Conservation (phyloP, 2,113 vertebrate species). For the Irena cyanogastra region DNA sequence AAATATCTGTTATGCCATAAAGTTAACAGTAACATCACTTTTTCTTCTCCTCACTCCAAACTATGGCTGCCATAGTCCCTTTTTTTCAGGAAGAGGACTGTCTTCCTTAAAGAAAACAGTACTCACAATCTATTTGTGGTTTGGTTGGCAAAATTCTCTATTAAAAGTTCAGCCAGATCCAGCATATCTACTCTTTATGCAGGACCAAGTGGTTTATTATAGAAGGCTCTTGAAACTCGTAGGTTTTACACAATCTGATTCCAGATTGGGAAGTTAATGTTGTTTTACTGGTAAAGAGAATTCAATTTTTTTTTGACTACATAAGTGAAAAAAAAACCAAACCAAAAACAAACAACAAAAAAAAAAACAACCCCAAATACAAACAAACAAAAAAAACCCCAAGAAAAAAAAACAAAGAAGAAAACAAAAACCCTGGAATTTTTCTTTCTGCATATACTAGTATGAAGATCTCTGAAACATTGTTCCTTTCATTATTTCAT, state of each 20-base stretch:
- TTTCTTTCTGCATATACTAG: not conserved
- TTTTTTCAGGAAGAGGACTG: not conserved
- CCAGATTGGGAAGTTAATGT: not conserved
- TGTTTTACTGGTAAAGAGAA: not conserved
- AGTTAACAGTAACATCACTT: not conserved
- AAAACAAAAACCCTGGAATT: not conserved
- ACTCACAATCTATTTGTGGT: not conserved
- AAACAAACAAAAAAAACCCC: too few species aligned
- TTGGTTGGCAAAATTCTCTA: not conserved
- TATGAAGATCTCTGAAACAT: too few species aligned
- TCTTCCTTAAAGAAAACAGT: not conserved
- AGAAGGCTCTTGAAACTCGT: not conserved
- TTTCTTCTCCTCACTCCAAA: not conserved
- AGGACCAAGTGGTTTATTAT: not conserved
- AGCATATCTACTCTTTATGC: not conserved
- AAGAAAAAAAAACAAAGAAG: not conserved
- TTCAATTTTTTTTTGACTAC: not conserved
- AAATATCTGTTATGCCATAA: not conserved
- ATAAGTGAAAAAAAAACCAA: fast-evolving
- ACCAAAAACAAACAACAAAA: not conserved
- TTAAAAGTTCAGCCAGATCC: not conserved
- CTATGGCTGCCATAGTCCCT: not conserved
- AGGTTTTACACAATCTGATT: not conserved
- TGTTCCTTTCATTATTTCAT: not conserved
- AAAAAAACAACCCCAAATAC: too few species aligned